Evolutionary conservation across 2,797 vertebrate genomes (phyloP).

Genomic region (Macroramphosus scolopax): DNA sequence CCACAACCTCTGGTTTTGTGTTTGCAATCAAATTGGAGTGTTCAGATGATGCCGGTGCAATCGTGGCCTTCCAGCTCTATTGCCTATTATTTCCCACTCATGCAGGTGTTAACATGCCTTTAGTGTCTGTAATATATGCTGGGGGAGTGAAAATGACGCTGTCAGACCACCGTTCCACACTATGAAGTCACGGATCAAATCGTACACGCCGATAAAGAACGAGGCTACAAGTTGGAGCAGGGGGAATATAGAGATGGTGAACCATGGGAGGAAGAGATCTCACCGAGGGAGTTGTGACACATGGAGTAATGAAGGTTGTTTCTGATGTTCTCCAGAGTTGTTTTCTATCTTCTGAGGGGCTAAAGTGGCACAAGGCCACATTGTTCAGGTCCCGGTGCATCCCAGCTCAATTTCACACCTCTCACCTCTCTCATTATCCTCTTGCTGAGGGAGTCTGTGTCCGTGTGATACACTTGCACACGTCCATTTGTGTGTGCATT

Average conservation of each 20-base stretch:
- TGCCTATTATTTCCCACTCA: too few species aligned
- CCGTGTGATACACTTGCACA: too few species aligned
- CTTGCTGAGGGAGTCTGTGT: slow-evolving; percentile 16
- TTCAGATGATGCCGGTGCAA: too few species aligned
- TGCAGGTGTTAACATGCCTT: slow-evolving; percentile 20
- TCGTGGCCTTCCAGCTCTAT: too few species aligned
- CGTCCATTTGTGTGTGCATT: slow-evolving; percentile 1
- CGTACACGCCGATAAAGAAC: slow-evolving; percentile 28
- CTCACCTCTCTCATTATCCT: slow-evolving; percentile 48
- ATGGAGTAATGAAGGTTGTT: slow-evolving; percentile 46
- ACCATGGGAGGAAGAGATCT: slow-evolving; percentile 22
- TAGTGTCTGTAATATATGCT: neutral
- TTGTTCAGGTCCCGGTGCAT: slow-evolving; percentile 48
- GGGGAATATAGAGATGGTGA: slow-evolving; percentile 28
- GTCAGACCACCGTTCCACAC: slow-evolving; percentile 41
- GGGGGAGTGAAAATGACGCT: slow-evolving; percentile 58
- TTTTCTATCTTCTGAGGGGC: slow-evolving; percentile 51
- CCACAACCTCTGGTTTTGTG: slow-evolving; percentile 12
- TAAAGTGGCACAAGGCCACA: slow-evolving; percentile 56
- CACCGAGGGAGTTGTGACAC: slow-evolving; percentile 18
- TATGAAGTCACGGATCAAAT: slow-evolving; percentile 47
- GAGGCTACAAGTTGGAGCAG: slow-evolving; percentile 26
- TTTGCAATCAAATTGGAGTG: slow-evolving; percentile 11
- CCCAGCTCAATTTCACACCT: slow-evolving; percentile 61
- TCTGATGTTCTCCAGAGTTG: slow-evolving; percentile 30